Conservation (phyloP, 1,140 invertebrate species). For the Papilio machaon region DNA sequence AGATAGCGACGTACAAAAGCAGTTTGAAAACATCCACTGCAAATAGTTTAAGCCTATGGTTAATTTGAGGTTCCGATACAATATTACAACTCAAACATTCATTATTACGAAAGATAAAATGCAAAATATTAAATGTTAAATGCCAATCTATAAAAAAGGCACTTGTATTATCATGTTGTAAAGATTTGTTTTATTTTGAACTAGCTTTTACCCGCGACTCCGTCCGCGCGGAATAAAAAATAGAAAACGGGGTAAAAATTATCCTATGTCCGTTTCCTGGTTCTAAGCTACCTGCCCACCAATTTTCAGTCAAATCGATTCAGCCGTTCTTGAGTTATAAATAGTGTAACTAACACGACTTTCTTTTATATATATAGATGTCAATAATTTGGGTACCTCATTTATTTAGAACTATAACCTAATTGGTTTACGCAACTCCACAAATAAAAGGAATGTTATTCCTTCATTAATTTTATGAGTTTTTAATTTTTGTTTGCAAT, state of each 20-base stretch:
- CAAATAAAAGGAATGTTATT: constrained; percentile 28
- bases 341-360: no score
- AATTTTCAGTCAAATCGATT: no score
- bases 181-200: neutral
- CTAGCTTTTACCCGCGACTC: no score
- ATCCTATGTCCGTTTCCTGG: no score
- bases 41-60: constrained; percentile 47
- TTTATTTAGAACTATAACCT: constrained; percentile 36
- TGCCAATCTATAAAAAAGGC: neutral
- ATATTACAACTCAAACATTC: neutral
- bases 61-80: constrained; percentile 25
- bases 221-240: no score
- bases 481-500: constrained; percentile 54
- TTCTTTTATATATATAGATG: no score
- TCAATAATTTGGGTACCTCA: constrained; percentile 28
- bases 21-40: constrained; percentile 52
- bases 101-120: neutral
- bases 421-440: constrained; percentile 39
- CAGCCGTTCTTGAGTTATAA: no score
- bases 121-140: neutral
- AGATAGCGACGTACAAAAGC: constrained; percentile 55
- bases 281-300: no score
- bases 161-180: constrained; percentile 10
- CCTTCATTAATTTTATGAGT: constrained; percentile 32
- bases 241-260: no score